These are phyloP conservation scores for Prinia subflava DNA, from an alignment of 2,113 vertebrate species.

Conservation along the genomic window DNA sequence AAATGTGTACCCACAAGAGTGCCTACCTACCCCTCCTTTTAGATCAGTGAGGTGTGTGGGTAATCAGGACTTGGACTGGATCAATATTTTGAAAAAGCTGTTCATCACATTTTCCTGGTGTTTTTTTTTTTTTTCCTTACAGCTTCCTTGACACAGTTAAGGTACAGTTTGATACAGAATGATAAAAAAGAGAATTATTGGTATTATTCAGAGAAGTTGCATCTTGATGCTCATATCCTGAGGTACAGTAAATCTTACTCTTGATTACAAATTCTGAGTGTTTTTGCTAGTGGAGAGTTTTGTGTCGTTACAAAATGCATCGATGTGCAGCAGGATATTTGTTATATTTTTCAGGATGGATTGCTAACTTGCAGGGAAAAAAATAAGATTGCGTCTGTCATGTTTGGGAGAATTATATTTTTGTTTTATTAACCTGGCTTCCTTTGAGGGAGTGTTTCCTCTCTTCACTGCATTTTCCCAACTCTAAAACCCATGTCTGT, in stretches of 20 bases:
- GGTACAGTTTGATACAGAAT: conserved; percentile 36
- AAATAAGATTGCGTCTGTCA: conserved; percentile 41
- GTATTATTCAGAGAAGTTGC: conserved; percentile 40
- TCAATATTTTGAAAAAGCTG: neutral
- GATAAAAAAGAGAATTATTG: conserved; percentile 11
- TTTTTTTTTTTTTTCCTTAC: neutral
- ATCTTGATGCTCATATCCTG: conserved; percentile 31
- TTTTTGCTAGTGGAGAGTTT: conserved; percentile 18
- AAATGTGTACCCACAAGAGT: neutral
- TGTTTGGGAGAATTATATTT: conserved; percentile 41
- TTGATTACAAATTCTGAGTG: conserved; percentile 57
- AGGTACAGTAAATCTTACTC: conserved; percentile 57
- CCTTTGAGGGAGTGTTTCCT: conserved; percentile 36
- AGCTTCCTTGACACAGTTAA: conserved; percentile 1
- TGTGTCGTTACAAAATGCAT: conserved; percentile 48
- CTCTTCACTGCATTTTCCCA: conserved; percentile 28
- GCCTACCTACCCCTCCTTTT: neutral
- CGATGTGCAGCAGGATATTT: conserved; percentile 41
- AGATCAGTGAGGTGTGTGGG: neutral
- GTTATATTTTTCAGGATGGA: conserved; percentile 53
- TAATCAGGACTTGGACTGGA: neutral
- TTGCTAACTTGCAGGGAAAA: conserved; percentile 37
- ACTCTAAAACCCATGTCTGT: neutral
- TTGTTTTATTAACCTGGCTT: conserved; percentile 62
- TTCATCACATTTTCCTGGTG: neutral